Conservation (phyloP, 2,888 invertebrate species). For the Lepidochrysops patricia region DNA sequence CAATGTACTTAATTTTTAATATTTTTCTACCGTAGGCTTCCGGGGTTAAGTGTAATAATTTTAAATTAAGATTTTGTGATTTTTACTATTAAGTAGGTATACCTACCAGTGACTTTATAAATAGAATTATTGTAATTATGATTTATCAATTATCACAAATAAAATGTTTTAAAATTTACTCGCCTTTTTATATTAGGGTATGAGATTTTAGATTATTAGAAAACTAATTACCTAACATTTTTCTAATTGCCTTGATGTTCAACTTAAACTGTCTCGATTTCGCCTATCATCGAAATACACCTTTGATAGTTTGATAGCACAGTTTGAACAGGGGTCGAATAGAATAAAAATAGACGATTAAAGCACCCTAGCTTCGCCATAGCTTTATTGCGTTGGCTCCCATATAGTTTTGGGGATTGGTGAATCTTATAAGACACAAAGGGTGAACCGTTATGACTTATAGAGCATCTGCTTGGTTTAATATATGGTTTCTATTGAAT, state of each 20-base stretch:
- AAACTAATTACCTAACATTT: too few species aligned
- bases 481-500: background rate
- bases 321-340: background rate
- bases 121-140: background rate
- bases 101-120: background rate
- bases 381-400: background rate
- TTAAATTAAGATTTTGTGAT: background rate
- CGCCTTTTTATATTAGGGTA: background rate
- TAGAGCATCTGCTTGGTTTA: slow-evolving; percentile 1
- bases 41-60: background rate
- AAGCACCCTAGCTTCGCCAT: background rate
- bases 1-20: background rate
- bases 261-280: background rate
- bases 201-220: too few species aligned
- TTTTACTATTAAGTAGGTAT: background rate
- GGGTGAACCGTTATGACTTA: slow-evolving; percentile 7
- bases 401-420: background rate
- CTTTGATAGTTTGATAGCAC: background rate
- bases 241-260: too few species aligned
- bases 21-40: background rate
- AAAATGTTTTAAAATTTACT: background rate
- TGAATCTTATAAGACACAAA: slow-evolving; percentile 10
- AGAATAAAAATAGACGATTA: background rate
- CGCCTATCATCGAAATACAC: background rate
- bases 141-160: too few species aligned